Evolutionary conservation across 2,113 vertebrate species (phyloP).

Genomic region (Anguilla rostrata): DNA sequence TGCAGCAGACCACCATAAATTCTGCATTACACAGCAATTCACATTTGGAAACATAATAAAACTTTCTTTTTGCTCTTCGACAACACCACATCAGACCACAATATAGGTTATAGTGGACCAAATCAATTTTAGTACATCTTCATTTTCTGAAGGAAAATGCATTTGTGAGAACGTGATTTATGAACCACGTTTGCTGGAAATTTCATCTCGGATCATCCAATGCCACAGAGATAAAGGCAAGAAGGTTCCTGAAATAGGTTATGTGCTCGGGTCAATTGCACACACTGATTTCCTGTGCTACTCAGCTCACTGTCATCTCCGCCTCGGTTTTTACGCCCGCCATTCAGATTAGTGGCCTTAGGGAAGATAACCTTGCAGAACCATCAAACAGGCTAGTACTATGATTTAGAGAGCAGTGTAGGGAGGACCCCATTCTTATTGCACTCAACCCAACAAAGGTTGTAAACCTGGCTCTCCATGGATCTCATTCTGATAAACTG

Average conservation of each 20-base stretch:
- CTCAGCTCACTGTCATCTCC: conserved; percentile 24
- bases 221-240: conserved; percentile 48
- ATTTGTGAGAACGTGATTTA: conserved; percentile 52
- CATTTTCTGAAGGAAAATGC: conserved; percentile 56
- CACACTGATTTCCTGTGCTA: conserved; percentile 39
- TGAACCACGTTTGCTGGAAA: conserved; percentile 45
- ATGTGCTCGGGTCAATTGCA: conserved; percentile 45
- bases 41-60: conserved; percentile 46
- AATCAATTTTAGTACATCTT: conserved; percentile 64
- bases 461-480: conserved; percentile 28
- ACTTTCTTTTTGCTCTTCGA: conserved; percentile 50
- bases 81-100: conserved; percentile 43
- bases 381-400: conserved; percentile 26
- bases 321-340: conserved; percentile 27
- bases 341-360: conserved; percentile 44
- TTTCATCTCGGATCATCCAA: conserved; percentile 46
- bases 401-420: conserved; percentile 53
- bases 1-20: conserved; percentile 42
- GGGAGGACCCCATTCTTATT: conserved; percentile 19
- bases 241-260: conserved; percentile 53
- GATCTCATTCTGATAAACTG: conserved; percentile 17
- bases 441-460: conserved; percentile 22
- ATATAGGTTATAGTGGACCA: conserved; percentile 55
- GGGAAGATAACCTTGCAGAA: conserved; percentile 42
- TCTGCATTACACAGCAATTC: conserved; percentile 55